These are phyloP conservation scores for Cryptus armator DNA, from an alignment of 2,888 invertebrate species.

Conservation along the genomic window DNA sequence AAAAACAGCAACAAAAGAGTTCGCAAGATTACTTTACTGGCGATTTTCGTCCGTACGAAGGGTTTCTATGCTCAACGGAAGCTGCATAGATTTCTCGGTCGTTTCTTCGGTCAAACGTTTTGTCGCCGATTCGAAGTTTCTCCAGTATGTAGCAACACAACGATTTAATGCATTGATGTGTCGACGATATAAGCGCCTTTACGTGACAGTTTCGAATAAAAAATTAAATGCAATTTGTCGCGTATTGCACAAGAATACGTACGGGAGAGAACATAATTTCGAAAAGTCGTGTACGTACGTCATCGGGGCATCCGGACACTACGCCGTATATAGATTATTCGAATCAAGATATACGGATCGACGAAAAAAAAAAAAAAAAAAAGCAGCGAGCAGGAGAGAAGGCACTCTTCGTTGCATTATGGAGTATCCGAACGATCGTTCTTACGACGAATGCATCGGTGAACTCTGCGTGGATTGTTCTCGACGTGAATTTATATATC, in stretches of 20 bases:
- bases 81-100: background rate
- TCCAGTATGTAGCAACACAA: background rate
- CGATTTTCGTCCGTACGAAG: background rate
- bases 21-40: background rate
- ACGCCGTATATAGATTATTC: slow-evolving; percentile 4
- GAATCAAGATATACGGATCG: slow-evolving; percentile 13
- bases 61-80: slow-evolving; percentile 1
- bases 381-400: background rate
- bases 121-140: background rate
- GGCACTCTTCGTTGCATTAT: slow-evolving; percentile 7
- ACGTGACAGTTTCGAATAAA: too few species aligned
- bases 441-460: slow-evolving; percentile 4
- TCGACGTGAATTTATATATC: slow-evolving; percentile 10
- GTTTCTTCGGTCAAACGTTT: background rate
- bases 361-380: background rate
- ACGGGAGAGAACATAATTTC: background rate
- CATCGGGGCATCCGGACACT: too few species aligned
- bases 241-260: background rate
- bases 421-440: background rate
- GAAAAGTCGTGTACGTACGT: too few species aligned
- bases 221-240: too few species aligned
- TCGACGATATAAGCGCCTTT: too few species aligned
- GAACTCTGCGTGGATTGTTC: slow-evolving; percentile 1
- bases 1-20: slow-evolving; percentile 40
- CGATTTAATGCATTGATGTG: too few species aligned